These are phyloP conservation scores for Drosophila tropicalis DNA, from an alignment of 1,140 invertebrate genomes.

Conservation along the genomic window DNA sequence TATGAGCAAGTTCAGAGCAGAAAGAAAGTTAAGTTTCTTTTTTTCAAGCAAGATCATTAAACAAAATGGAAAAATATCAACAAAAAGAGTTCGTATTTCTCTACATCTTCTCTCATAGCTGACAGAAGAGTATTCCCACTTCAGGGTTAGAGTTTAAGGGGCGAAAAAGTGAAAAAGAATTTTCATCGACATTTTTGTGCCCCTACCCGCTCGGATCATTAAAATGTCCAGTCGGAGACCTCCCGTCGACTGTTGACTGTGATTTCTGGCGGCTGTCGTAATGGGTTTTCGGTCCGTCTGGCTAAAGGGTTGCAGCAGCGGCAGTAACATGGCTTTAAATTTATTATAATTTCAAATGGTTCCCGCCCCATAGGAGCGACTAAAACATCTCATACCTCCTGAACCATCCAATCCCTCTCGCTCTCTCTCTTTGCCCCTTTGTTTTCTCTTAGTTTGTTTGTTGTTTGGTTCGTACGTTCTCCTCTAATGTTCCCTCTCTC, in stretches of 20 bases:
- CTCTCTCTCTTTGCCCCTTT: background rate
- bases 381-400: slow-evolving; percentile 1
- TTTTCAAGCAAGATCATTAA: too few species aligned
- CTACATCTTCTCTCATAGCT: too few species aligned
- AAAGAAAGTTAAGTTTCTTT: too few species aligned
- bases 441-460: background rate
- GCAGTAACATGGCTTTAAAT: slow-evolving; percentile 60
- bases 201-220: slow-evolving; percentile 62
- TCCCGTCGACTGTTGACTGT: slow-evolving; percentile 59
- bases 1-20: too few species aligned
- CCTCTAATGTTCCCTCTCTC: background rate
- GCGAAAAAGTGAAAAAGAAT: slow-evolving; percentile 1
- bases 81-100: too few species aligned
- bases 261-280: slow-evolving; percentile 59
- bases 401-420: background rate
- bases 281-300: slow-evolving; percentile 64
- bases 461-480: background rate
- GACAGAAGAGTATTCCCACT: slow-evolving; percentile 24
- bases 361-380: slow-evolving; percentile 15
- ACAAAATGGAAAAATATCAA: too few species aligned
- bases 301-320: slow-evolving; percentile 14
- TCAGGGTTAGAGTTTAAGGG: background rate
- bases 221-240: slow-evolving; percentile 63
- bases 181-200: slow-evolving; percentile 2
- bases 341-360: slow-evolving; percentile 74